Evolutionary conservation across 2,888 invertebrate genomes (phyloP).

Genomic region (Morpho helenor): DNA sequence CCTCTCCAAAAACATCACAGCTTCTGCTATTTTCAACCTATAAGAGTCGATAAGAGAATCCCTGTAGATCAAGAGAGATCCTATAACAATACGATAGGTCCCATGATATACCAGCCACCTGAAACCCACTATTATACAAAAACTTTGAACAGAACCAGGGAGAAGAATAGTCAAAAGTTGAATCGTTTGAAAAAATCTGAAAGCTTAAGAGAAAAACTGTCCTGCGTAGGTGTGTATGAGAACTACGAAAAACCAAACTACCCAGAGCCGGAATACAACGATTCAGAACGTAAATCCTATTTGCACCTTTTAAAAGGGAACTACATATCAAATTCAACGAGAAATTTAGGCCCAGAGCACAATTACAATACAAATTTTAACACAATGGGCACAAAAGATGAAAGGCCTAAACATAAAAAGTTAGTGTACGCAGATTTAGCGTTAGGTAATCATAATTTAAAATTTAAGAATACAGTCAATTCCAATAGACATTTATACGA

Average conservation of each 20-base stretch:
- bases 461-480: constrained; percentile 79
- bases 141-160: constrained; percentile 69
- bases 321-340: constrained; percentile 73
- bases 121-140: constrained; percentile 70
- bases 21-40: constrained; percentile 83
- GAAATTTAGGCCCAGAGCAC: constrained; percentile 61
- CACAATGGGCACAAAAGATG: constrained; percentile 47
- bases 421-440: constrained; percentile 77
- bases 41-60: constrained; percentile 79
- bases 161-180: constrained; percentile 66
- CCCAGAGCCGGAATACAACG: constrained; percentile 66
- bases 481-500: constrained; percentile 77
- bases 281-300: constrained; percentile 66
- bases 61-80: constrained; percentile 67
- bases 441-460: constrained; percentile 77
- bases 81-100: constrained; percentile 70
- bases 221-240: constrained; percentile 72
- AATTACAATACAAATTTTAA: constrained; percentile 56
- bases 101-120: constrained; percentile 65
- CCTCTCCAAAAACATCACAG: constrained; percentile 83
- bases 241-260: constrained; percentile 71
- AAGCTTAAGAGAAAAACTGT: constrained; percentile 70
- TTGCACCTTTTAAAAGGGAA: constrained; percentile 69
- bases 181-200: constrained; percentile 73
- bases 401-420: constrained; percentile 71